Conservation (phyloP, 2,113 vertebrate genomes). For the Erythrolamprus reginae region DNA sequence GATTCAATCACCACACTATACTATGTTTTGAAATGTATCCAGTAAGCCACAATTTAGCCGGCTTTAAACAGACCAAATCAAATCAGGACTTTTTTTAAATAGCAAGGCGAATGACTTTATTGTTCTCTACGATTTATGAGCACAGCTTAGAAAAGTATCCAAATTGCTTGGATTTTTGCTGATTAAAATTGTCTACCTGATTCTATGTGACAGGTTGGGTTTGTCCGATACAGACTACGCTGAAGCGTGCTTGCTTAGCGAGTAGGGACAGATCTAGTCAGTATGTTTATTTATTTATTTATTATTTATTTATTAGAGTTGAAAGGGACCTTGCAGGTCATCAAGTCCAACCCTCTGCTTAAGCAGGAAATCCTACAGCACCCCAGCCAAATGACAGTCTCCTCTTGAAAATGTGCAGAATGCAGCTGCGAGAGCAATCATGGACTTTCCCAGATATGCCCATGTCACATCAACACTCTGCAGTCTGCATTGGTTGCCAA, state of each 20-base stretch:
- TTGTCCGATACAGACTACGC: not conserved
- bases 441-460: no score
- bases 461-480: no score
- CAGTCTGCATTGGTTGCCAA: no score
- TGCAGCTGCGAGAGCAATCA: no score
- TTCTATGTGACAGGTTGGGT: not conserved
- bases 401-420: no score
- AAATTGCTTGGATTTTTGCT: not conserved
- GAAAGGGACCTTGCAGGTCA: no score
- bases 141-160: not conserved
- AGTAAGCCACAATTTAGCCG: not conserved
- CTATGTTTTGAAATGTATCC: not conserved
- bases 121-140: not conserved
- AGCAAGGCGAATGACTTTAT: not conserved
- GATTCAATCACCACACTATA: not conserved
- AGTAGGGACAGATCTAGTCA: not conserved
- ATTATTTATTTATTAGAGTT: no score
- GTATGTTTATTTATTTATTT: no score
- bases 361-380: no score
- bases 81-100: not conserved
- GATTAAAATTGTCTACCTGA: not conserved
- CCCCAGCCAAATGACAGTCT: no score
- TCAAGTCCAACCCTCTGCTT: no score
- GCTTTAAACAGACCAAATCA: not conserved
- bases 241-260: not conserved